phyloP scores from a whole-genome alignment of 64 coral and sea anemone genomes.

The Dendronephthya gigantea region DNA sequence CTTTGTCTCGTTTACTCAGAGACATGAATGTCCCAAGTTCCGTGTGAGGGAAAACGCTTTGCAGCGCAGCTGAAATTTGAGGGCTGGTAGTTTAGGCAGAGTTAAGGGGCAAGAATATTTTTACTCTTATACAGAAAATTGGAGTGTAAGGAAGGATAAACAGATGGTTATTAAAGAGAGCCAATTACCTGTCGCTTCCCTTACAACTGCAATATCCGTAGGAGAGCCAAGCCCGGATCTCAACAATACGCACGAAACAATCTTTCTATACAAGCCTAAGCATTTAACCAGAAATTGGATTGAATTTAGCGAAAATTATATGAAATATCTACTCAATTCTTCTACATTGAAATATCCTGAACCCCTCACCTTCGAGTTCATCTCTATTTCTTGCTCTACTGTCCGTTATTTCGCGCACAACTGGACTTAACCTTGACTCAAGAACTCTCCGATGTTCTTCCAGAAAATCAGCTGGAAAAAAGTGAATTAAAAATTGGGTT shows the following conservation, averaged over 20 bases:
- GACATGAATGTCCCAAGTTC: conserved; percentile 99
- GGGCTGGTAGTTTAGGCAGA: not conserved
- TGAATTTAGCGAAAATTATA: no score
- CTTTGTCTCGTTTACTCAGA: conserved; percentile 88
- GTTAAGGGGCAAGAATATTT: no score
- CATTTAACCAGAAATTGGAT: not conserved
- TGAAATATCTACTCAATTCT: no score
- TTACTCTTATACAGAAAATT: no score
- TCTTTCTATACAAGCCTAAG: conserved; percentile 77
- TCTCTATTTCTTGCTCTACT: conserved; percentile 89
- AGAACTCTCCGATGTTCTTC: conserved; percentile 83
- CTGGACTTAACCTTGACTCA: conserved; percentile 69
- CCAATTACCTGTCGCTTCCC: conserved; percentile 89
- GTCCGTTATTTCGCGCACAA: conserved; percentile 90
- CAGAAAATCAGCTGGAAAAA: conserved; percentile 72
- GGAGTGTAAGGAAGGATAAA: not conserved
- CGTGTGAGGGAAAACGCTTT: conserved; percentile 98
- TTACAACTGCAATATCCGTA: conserved; percentile 87
- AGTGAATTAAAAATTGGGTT: not conserved
- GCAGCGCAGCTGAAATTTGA: conserved; percentile 57
- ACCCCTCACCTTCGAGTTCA: conserved; percentile 70
- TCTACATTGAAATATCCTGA: no score
- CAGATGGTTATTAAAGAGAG: not conserved
- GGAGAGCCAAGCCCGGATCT: conserved; percentile 93
- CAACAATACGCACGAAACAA: conserved; percentile 90